phyloP scores from a whole-genome alignment of 1,140 invertebrate species.

The Teleogryllus occipitalis region DNA sequence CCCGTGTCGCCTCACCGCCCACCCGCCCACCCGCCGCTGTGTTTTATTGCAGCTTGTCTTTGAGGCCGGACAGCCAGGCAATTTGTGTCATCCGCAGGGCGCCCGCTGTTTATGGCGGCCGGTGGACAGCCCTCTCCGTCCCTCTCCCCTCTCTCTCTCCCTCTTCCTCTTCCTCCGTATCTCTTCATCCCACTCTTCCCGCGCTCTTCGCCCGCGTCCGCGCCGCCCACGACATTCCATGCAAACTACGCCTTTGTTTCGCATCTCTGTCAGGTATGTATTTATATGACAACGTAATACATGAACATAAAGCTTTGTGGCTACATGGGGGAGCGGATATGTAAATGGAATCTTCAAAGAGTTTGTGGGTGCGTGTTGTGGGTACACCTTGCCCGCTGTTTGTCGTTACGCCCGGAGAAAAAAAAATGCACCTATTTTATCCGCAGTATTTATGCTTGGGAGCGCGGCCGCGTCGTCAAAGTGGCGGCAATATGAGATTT shows the following conservation, averaged over 20 bases:
- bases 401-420: background rate
- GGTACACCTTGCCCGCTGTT: background rate
- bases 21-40: background rate
- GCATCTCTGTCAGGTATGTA: background rate
- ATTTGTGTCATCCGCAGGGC: background rate
- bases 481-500: background rate
- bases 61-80: background rate
- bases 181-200: no score
- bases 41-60: constrained; percentile 4
- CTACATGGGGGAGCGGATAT: background rate
- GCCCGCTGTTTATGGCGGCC: background rate
- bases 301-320: background rate
- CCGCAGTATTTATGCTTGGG: background rate
- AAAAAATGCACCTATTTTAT: background rate
- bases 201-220: no score
- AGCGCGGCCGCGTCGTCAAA: background rate
- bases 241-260: background rate
- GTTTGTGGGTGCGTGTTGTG: background rate
- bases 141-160: background rate
- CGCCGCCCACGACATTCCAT: background rate
- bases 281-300: background rate
- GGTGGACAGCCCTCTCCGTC: background rate
- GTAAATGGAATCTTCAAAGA: background rate
- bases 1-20: background rate
- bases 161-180: background rate